Evolutionary conservation across 2,797 vertebrate genomes (phyloP), one percentile per base, ranked within the genome.

Genomic region (Sylvilagus floridanus): DNA sequence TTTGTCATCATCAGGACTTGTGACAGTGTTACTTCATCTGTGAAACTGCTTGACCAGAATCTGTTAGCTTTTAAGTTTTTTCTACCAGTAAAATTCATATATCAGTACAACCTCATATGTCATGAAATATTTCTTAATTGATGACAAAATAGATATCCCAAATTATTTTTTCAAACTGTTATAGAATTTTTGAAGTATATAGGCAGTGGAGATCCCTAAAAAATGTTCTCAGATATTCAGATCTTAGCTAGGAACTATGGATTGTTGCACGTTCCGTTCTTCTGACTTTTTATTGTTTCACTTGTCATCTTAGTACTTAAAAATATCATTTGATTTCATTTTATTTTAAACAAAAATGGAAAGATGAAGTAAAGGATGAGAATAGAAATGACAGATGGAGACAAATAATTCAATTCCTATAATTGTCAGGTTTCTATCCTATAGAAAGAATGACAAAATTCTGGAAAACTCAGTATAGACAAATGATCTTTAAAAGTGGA

Each of bases 351-450:
- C 84, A 81, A 57, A 93, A 92, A 85, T n/a, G 11, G 54, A 65
- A 94, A 84, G 71, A 76, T 62, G 32, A 90, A 86, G 16, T 57
- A 75, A 93, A 76, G 24, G 5, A 84, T 88, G 60, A 88, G 84
- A 94, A 50, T 28, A 78, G 50, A 90, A 95, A 83, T 93, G 79
- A 94, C 50, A 90, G 54, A 93, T 82, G 65, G 28, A 94, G 30
- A 68, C 14, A 91, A 91, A 82, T 81, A 42, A 71, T 92, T 82
- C 24, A 85, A 72, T 82, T 95, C 42, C 66, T 88, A 73, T 47
- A 85, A 73, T 68, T 73, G 16, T 77, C 16, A 77, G 4, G 32
- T 75, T 93, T 84, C 35, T 9, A 66, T 30, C 77, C 32, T 95
- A 62, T 52, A 62, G 26, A 69, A 50, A 84, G 82, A 77, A 76